Evolutionary conservation across 1,140 invertebrate genomes (phyloP), one percentile per base, ranked within the genome.

Genomic region (Episyrphus balteatus): DNA sequence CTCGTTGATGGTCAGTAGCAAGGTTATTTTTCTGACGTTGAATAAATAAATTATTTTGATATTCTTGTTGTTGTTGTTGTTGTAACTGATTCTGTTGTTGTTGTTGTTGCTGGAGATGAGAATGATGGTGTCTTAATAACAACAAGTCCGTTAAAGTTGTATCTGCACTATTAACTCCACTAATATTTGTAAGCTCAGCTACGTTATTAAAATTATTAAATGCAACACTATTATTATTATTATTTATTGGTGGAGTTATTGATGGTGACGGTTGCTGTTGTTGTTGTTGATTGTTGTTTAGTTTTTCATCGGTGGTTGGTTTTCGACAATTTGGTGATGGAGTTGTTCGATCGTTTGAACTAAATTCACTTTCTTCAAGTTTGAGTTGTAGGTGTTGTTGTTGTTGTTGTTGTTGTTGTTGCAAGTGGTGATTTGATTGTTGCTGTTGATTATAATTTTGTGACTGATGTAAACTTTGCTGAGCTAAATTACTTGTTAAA

Each of bases 401-500:
- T 56, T 2, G 52, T 59, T 12, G 59, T 47, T 13, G 51, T 46
- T 2, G 51, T 56, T n/a, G 52, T 40, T 32, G 52, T 49, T 15
- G 54, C 52, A 5, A 51, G 38, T 17, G 49, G 39, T 13, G 54
- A 51, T 3, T 9, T 34, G 31, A 14, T 48, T 32, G 38, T 3
- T 36, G 51, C 40, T 54, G 37, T 34, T 62, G 57, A 15, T 19
- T 43, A 9, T 19, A 14, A 32, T n/a, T 37, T 37, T 3, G 5
- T 37, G 36, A 26, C n/a, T n/a, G n/a, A 26, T 26, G 21, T 26
- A 26, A 26, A 8, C 8, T 26, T 26, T 26, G 21, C 8, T 26
- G 21, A 26, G 8, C 21, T 26, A 8, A 26, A n/a, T n/a, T 26
- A 8, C 21, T 26, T 26, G 21, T 26, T 26, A 26, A 26, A 26